phyloP scores from a whole-genome alignment of 2,888 invertebrate species.

The Pyralis farinalis region DNA sequence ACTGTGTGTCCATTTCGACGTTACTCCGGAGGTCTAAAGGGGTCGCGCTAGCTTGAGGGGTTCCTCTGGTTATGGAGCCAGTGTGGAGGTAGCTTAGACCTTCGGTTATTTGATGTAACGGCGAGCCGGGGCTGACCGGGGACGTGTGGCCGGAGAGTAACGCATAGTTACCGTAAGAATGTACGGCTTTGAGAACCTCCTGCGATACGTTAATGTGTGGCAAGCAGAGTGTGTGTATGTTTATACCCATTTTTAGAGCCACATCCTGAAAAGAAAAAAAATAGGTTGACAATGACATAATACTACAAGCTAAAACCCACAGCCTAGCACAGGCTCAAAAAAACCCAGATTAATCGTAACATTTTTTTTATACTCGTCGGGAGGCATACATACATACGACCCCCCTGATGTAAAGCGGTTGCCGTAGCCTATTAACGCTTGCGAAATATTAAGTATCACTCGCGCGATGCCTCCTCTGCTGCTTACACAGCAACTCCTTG shows the following conservation, averaged over 20 bases:
- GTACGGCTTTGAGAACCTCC: constrained; percentile 48
- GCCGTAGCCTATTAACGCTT: no score
- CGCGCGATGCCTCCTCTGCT: no score
- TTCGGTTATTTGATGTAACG: constrained; percentile 84
- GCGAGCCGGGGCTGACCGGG: constrained; percentile 57
- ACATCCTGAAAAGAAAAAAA: constrained; percentile 48
- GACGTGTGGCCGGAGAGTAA: constrained; percentile 44
- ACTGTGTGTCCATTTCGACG: constrained; percentile 75
- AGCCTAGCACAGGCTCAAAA: no score
- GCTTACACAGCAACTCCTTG: no score
- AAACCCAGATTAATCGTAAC: no score
- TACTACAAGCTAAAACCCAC: no score
- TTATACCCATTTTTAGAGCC: constrained; percentile 77
- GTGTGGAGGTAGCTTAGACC: constrained; percentile 89
- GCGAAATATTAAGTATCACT: no score
- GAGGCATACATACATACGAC: no score
- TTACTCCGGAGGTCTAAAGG: constrained; percentile 77
- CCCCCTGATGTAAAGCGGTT: no score
- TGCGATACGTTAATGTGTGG: constrained; percentile 52
- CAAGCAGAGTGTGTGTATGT: constrained; percentile 56
- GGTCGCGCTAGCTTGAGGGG: constrained; percentile 82
- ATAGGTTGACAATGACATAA: no score
- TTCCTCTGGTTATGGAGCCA: constrained; percentile 85
- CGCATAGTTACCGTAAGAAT: constrained; percentile 48
- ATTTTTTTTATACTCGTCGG: no score